A percentile compares a stretch with the other conserved stretches of the same genome.
phyloP scores from a whole-genome alignment of 1,140 invertebrate species.

The Drosophila ambigua region DNA sequence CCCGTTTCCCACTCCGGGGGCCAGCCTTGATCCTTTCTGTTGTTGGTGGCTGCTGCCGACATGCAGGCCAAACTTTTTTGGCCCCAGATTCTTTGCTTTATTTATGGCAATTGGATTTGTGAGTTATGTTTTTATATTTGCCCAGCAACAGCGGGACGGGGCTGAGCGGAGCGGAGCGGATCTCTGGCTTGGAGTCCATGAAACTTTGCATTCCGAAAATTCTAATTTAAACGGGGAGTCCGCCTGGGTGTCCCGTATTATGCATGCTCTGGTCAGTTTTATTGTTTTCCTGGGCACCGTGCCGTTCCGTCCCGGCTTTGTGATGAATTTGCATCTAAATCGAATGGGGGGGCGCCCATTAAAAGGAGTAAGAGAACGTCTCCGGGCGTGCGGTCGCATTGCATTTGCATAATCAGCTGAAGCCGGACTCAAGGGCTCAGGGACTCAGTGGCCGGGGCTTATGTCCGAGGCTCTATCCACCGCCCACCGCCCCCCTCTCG shows the following conservation, averaged over 20 bases:
- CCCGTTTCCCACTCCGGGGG: not conserved
- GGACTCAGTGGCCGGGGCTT: conserved; percentile 32
- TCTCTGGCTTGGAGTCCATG: conserved; percentile 14
- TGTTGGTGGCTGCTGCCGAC: not conserved
- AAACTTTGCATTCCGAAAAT: conserved; percentile 45
- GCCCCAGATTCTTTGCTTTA: conserved; percentile 23
- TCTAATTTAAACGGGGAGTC: conserved; percentile 53
- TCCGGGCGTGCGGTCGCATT: conserved; percentile 47
- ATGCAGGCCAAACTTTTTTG: conserved; percentile 57
- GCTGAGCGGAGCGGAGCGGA: not conserved
- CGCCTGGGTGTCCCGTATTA: conserved; percentile 21
- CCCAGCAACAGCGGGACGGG: not conserved
- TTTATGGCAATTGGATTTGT: conserved; percentile 81
- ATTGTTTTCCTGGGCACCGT: conserved; percentile 54
- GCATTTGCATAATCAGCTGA: conserved; percentile 73
- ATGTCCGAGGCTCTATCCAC: conserved; percentile 11
- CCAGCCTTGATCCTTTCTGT: conserved; percentile 3
- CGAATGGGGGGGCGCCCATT: conserved; percentile 63
- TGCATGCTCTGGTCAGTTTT: conserved; percentile 60
- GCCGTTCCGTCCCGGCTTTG: conserved; percentile 36
- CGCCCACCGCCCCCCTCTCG: not conserved
- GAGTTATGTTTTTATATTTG: conserved; percentile 63
- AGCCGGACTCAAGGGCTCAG: conserved; percentile 58
- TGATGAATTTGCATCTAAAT: conserved; percentile 83
- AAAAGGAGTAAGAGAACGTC: conserved; percentile 68